phyloP scores from a whole-genome alignment of 2,797 vertebrate species.

The Sylvia borin region DNA sequence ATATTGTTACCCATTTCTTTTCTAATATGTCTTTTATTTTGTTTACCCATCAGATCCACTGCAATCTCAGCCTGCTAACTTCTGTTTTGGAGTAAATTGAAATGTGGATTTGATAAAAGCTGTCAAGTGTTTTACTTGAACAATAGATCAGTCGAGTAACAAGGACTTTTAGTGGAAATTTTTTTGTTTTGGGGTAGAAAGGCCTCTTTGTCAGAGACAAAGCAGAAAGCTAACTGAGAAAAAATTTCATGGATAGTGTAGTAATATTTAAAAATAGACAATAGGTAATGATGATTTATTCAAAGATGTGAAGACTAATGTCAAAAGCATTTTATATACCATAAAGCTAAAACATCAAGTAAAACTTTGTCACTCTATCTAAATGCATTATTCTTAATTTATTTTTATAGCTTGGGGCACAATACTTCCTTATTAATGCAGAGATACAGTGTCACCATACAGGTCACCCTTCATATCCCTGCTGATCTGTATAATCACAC shows the following conservation, averaged over 20 bases:
- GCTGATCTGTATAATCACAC: neutral
- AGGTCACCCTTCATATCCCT: neutral
- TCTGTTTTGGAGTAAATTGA: neutral
- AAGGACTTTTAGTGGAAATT: neutral
- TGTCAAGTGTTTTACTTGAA: neutral
- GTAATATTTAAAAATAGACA: neutral
- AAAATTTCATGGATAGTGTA: accelerated
- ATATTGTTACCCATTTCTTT: neutral
- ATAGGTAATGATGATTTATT: neutral
- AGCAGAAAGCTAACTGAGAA: neutral
- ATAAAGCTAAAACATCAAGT: neutral
- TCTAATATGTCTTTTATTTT: neutral
- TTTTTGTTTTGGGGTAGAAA: neutral
- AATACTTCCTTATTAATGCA: neutral
- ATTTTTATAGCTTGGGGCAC: neutral
- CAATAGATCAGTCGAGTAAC: accelerated
- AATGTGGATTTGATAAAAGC: neutral
- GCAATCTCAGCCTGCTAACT: neutral
- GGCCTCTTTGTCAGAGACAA: neutral
- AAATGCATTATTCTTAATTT: neutral
- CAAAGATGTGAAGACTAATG: neutral
- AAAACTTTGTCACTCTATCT: neutral
- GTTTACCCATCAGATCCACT: neutral
- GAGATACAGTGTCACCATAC: neutral
- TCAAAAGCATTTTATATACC: neutral